Evolutionary conservation across 2,797 vertebrate genomes (phyloP), one percentile per base, ranked within the genome.

Genomic region (Sphaeramia orbicularis): DNA sequence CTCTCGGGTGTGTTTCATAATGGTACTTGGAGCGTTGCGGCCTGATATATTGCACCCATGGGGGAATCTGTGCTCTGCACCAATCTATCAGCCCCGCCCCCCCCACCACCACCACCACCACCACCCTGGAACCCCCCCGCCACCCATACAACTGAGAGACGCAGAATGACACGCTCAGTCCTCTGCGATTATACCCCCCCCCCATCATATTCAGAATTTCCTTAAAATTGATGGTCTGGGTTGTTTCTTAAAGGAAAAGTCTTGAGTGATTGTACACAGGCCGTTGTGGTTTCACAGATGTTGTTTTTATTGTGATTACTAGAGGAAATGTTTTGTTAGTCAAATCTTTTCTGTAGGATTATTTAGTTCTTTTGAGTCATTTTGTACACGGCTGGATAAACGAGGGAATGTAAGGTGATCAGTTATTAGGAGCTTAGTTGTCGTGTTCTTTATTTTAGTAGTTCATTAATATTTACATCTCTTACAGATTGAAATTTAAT

Each of bases 251-350:
- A 49, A 68, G 81, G 72, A 86, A 87, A 87, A 44, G 80, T 87
- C 84, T 53, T 65, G 73, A 88, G 68, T 80, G 90, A 92, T 90
- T 86, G 65, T 78, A 24, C 54, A 38, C 83, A 90, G 90, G 71
- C 80, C 66, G 49, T 62, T 76, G 86, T 36, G 62, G 79, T 87
- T 89, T 88, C 64, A 74, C 82, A 76, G 79, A 84, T 85, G 91
- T 86, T 89, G 85, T 91, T 93, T 91, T 86, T 86, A 81, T 91
- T 93, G 83, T 88, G 88, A 91, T 93, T 92, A 86, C 84, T 93
- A 87, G 76, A 86, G 87, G 89, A 92, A 93, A 93, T 91, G 82
- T 94, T 94, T 85, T 89, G 83, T 90, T 92, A 76, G 89, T 67
- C 41, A 80, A 84, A 75, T 75, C 70, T 80, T 74, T 75, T 66